Conservation (phyloP, 2,797 vertebrate species). For the Ciconia nigra region DNA sequence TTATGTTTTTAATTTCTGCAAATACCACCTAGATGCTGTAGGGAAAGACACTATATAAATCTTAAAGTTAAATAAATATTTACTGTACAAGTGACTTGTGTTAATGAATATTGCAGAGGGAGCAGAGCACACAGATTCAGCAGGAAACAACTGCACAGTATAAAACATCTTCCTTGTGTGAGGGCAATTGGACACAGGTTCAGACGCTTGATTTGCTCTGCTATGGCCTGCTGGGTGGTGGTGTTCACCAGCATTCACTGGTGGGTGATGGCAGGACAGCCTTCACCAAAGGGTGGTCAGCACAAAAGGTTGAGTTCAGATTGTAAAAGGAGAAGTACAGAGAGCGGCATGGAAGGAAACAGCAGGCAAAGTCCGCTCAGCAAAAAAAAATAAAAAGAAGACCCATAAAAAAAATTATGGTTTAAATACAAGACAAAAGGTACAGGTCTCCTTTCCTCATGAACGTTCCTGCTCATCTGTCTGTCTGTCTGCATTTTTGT, state of each 20-base stretch:
- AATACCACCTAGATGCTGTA: conserved; percentile 59
- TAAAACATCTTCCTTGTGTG: not conserved
- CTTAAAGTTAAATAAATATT: conserved; percentile 65
- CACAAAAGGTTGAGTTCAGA: not conserved
- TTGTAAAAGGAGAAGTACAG: not conserved
- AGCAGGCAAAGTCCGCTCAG: not conserved
- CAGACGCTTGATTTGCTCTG: not conserved
- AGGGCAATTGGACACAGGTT: not conserved
- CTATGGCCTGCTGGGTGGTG: not conserved
- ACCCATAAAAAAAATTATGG: not conserved
- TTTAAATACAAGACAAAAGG: not conserved
- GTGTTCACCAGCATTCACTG: not conserved
- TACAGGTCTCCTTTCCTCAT: not conserved
- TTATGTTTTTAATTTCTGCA: conserved; percentile 71
- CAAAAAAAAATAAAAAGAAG: not conserved
- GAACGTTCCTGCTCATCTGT: not conserved
- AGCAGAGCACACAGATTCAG: not conserved
- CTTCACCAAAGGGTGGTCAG: not conserved
- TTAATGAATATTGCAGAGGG: conserved; percentile 58
- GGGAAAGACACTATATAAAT: conserved; percentile 56
- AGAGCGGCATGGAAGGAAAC: not conserved
- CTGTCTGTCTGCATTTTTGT: not conserved
- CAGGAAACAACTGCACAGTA: not conserved
- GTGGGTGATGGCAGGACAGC: not conserved
- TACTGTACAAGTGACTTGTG: conserved; percentile 39